Evolutionary conservation across 1,140 invertebrate genomes (phyloP), one percentile per base, ranked within the genome.

Genomic region (Drosophila bocki): DNA sequence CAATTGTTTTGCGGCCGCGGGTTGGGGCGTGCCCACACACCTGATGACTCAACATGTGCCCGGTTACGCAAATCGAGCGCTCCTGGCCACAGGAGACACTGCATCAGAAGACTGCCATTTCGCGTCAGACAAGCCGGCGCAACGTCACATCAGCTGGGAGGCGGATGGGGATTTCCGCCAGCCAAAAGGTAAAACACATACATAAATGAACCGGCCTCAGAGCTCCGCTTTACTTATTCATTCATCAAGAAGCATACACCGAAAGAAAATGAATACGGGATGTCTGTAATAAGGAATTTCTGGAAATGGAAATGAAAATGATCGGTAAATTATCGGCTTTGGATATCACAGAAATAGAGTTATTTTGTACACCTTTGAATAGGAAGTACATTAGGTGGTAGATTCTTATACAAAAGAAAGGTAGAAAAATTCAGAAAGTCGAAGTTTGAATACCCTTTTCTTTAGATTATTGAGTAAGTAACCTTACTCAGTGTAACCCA

Each of bases 191-290:
- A 72, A 35, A 53, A 54, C 32, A 59, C 42, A 62, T 80, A 63
- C 67, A 72, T 60, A 57, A 84, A 79, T 60, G 62, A 72, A 58
- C 45, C 45, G 22, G 15, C 51, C 64, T 60, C 48, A 75, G 72
- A 81, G 58, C 63, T 45, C 56, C 48, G 50, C 84, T 87, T 87
- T 88, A 87, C 69, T 87, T 86, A 87, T 87, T 87, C 84, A 87
- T 87, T 44, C 44, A 44, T 26, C 19, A 39, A 11, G 53, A 39
- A 64, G 53, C 63, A 75, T 78, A 69, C 67, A 82, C 26, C 8
- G 8, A 11, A 37, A 39, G 53, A 22, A 39, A 54, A 22, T 37
- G 1, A 17, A 3, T 3, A 13, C 2, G 33, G 1, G 0, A 33
- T 9, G 13, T 19, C 19, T 19, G 3, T 19, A 35, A 15, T 33